A percentile compares a stretch with the other conserved stretches of the same genome.
These are phyloP conservation scores for Actinia tenebrosa DNA, from an alignment of 64 coral and sea anemone species.

Conservation along the genomic window DNA sequence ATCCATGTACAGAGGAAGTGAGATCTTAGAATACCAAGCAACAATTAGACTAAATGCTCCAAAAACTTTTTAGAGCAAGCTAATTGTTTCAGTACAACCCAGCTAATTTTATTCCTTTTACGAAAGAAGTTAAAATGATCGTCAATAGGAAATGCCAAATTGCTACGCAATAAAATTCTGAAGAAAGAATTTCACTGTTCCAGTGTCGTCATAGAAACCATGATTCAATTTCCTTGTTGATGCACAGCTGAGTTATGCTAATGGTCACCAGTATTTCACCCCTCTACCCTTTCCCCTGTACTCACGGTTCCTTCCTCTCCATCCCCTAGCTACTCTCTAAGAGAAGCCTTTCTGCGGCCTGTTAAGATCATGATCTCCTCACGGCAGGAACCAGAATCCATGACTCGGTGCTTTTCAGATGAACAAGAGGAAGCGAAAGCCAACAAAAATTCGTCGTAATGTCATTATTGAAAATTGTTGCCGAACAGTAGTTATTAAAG, in stretches of 20 bases:
- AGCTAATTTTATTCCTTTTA: background rate
- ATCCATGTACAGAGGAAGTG: background rate
- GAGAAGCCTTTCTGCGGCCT: conserved; percentile 11
- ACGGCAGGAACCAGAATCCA: conserved; percentile 86
- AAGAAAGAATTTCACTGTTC: background rate
- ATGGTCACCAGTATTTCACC: background rate
- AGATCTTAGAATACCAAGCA: background rate
- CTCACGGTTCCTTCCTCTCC: conserved; percentile 12
- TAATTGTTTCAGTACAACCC: background rate
- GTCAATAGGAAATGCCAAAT: no score
- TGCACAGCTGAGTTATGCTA: background rate
- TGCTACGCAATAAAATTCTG: background rate
- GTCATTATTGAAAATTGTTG: background rate
- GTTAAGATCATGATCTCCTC: conserved; percentile 33
- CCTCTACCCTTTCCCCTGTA: background rate
- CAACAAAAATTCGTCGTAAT: background rate
- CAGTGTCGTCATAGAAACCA: no score
- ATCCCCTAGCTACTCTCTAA: conserved; percentile 16
- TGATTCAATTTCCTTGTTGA: background rate
- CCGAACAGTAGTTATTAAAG: background rate
- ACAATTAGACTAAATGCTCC: background rate
- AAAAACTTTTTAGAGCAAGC: background rate
- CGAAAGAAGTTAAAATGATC: background rate
- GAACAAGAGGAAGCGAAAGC: conserved; percentile 75
- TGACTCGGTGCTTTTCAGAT: conserved; percentile 84